A percentile compares a stretch with the other conserved stretches of the same genome.
Conservation (phyloP, 2,888 invertebrate genomes). For the Psococerastis gibbosa region DNA sequence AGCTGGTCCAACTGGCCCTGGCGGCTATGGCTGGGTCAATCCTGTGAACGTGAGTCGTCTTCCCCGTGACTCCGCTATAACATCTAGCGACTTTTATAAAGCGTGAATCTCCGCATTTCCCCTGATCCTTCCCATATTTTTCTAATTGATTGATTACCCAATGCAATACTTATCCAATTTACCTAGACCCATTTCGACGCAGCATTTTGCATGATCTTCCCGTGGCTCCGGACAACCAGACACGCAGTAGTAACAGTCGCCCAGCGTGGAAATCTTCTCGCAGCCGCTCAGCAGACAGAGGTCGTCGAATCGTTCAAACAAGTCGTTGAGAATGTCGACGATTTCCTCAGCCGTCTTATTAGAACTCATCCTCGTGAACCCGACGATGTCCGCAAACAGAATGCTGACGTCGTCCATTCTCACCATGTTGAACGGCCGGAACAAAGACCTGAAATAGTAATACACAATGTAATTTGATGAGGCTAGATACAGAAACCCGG, state of each 20-base stretch:
- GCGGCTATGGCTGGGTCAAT: too few relatives aligned
- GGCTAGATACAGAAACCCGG: too few relatives aligned
- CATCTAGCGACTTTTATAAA: too few relatives aligned
- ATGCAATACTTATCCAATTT: too few relatives aligned
- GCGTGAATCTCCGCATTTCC: too few relatives aligned
- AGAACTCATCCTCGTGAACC: constrained; percentile 93
- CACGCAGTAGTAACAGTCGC: constrained; percentile 88
- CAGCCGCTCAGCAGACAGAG: constrained; percentile 76
- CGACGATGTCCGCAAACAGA: constrained; percentile 92
- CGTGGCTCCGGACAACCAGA: constrained; percentile 89
- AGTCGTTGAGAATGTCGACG: constrained; percentile 84
- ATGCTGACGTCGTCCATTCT: constrained; percentile 93
- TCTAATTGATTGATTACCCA: too few relatives aligned
- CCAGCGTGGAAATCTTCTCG: constrained; percentile 92
- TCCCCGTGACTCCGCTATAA: too few relatives aligned
- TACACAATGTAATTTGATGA: too few relatives aligned
- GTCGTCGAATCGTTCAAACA: constrained; percentile 89
- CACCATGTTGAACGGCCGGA: constrained; percentile 93
- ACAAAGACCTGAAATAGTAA: constrained; percentile 62
- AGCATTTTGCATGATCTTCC: constrained; percentile 81
- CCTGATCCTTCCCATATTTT: too few relatives aligned
- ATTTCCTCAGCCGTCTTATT: constrained; percentile 92
- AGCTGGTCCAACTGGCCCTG: too few relatives aligned
- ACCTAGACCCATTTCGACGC: constrained; percentile 91
- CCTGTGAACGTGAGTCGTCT: too few relatives aligned